Evolutionary conservation across 2,888 invertebrate genomes (phyloP), one percentile per base, ranked within the genome.

Genomic region (Miltochrista miniata): DNA sequence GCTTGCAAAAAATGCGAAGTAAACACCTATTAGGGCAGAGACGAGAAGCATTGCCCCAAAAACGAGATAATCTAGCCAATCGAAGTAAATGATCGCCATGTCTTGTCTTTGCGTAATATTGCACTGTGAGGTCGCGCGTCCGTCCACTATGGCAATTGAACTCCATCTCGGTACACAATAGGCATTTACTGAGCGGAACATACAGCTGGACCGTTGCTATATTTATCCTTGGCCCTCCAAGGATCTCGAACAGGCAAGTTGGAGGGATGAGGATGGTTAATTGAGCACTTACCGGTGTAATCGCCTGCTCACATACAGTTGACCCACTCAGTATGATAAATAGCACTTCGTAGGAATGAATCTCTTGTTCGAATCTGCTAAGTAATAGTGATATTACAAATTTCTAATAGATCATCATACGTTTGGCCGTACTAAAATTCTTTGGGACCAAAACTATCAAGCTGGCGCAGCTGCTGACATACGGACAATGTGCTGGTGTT

Each of bases 1-100:
- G 58, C 91, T 90, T 0, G 95, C 94, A 72, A 93, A 94, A 80
- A 94, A 95, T 3, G 94, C 95, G 65, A 95, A 95, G 82, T 95
- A 95, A 30, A 95, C 90, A 0, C 95, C 95, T 61, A 95, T 94
- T 44, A 94, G 68, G 0, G 95, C 93, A 0, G 95, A 95, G 2
- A 94, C 64, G 18, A 93, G 82, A 55, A 95, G 83, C 94, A 95
- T 94, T 7, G 84, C 83, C 4, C 93, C 93, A 68, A 95, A 95
- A 40, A 95, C 94, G 34, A 93, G 71, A 68, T 94, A 95, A 80
- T 95, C 95, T 62, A 94, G 80, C 77, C 92, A 83, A 65, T 93
- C 94, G 75, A 95, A 95, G 59, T 90, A 89, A 59, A 85, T 83
- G 56, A 85, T 69, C 61, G 79, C 71, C 88, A 89, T 90, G 50